Evolutionary conservation across 2,797 vertebrate species (phyloP).

Genomic region (Thamnophis elegans): DNA sequence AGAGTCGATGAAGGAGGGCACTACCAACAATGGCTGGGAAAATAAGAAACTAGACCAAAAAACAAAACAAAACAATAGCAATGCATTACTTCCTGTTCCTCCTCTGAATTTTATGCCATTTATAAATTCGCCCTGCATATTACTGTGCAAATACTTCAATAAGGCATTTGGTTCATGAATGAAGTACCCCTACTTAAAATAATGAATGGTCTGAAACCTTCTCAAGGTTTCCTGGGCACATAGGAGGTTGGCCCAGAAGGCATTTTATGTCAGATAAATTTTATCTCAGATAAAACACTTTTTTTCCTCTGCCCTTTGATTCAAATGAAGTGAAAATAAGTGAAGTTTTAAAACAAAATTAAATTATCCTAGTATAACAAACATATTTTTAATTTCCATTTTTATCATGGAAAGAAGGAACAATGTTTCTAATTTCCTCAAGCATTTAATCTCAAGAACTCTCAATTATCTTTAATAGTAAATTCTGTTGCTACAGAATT

Average conservation of each 20-base stretch:
- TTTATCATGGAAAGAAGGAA: background rate
- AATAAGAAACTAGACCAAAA: slow-evolving; percentile 82
- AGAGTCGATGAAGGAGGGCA: slow-evolving; percentile 86
- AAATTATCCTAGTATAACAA: background rate
- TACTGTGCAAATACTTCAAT: background rate
- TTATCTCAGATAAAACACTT: background rate
- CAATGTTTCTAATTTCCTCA: background rate
- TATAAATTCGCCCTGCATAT: background rate
- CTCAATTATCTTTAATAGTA: background rate
- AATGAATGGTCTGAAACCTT: background rate
- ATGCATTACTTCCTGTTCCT: background rate
- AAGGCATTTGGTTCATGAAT: background rate
- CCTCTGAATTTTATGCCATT: background rate
- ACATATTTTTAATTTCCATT: background rate
- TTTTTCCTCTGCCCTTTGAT: background rate
- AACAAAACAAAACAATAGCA: background rate
- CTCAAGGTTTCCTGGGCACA: background rate
- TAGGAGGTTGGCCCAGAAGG: background rate
- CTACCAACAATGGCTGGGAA: slow-evolving; percentile 92
- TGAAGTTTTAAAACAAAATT: background rate
- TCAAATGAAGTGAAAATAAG: background rate
- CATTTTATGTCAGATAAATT: background rate
- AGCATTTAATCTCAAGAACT: background rate
- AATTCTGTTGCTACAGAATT: background rate
- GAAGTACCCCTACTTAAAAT: background rate